Base-by-base conservation (phyloP, 1,140 invertebrate species). In the Armadillidium nasatum region DNA sequence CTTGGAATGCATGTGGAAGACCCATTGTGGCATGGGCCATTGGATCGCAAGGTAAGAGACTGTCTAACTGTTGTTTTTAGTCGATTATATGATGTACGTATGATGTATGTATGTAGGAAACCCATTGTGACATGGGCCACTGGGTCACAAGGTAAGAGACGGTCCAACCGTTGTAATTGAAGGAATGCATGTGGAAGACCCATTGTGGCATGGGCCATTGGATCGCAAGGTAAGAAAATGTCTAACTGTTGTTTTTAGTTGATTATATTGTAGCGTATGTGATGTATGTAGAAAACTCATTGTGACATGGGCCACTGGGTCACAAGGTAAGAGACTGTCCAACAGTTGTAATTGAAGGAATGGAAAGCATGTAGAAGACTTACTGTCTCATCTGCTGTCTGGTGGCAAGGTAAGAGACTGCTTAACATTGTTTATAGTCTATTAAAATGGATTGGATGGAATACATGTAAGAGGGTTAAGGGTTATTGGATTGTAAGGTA, bases 201-300 rank as follows among this genome's bases (percentile, higher is more conserved):
- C 3, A 77, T 77, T 22, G 66, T 81, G n/a, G 72, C 66, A 0
- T 79, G 80, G 81, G 81, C 77, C 6, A 76, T 82, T 6, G 81
- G 81, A 6, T 76, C 78, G 0, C 77, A 80, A 43, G 81, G 7
- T 79, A 10, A 33, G 71, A 15, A 45, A n/a, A n/a, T n/a, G n/a
- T n/a, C n/a, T n/a, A n/a, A n/a, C n/a, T n/a, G n/a, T n/a, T n/a
- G n/a, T n/a, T n/a, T n/a, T n/a, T n/a, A n/a, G n/a, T n/a, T n/a
- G n/a, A n/a, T 33, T 33, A 33, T 33, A 33, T 33, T 33, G 6
- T n/a, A n/a, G 86, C 6, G 91, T 90, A 79, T 93, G 92, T 90
- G 89, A 91, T 43, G 76, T 71, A 1, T 82, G 81, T 60, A 77
- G 78, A 23, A 73, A 79, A 0, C 77, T 79, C 7, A 77, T 80